Conservation (phyloP, 2,113 vertebrate species). For the Callipepla squamata region DNA sequence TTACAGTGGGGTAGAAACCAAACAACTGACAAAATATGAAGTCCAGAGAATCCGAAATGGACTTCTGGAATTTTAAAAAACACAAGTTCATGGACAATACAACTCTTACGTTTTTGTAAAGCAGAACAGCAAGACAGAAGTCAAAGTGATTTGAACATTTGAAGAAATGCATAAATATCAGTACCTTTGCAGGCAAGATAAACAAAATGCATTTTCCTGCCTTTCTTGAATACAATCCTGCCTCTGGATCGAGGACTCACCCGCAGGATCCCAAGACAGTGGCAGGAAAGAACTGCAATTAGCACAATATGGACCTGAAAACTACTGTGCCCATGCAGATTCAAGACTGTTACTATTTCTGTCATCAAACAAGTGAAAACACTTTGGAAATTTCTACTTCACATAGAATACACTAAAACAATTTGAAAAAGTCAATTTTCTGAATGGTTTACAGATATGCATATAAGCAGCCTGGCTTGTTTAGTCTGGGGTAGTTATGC, state of each 20-base stretch:
- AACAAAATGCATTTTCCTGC: neutral
- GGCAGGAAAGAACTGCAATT: neutral
- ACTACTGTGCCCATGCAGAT: neutral
- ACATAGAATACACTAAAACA: neutral
- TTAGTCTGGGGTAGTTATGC: neutral
- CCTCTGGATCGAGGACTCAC: slow-evolving; percentile 32
- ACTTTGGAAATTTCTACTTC: neutral
- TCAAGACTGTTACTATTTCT: neutral
- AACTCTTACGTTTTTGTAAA: neutral
- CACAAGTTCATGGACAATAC: neutral
- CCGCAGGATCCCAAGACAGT: slow-evolving; percentile 40
- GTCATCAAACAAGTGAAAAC: neutral
- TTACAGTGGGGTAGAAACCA: slow-evolving; percentile 16
- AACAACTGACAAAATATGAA: neutral
- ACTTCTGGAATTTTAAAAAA: slow-evolving; percentile 2
- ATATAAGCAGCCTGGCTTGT: slow-evolving; percentile 51
- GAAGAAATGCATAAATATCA: slow-evolving; percentile 21
- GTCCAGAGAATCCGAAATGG: neutral
- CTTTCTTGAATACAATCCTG: neutral
- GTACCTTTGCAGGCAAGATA: neutral
- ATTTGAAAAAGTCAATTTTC: neutral
- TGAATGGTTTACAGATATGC: neutral
- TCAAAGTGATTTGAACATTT: neutral
- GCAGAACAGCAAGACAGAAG: slow-evolving; percentile 19
- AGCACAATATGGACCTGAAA: neutral